A percentile compares a stretch with the other conserved stretches of the same genome.
Evolutionary conservation across 2,888 invertebrate species (phyloP).

Genomic region (Mythimna lalbum): DNA sequence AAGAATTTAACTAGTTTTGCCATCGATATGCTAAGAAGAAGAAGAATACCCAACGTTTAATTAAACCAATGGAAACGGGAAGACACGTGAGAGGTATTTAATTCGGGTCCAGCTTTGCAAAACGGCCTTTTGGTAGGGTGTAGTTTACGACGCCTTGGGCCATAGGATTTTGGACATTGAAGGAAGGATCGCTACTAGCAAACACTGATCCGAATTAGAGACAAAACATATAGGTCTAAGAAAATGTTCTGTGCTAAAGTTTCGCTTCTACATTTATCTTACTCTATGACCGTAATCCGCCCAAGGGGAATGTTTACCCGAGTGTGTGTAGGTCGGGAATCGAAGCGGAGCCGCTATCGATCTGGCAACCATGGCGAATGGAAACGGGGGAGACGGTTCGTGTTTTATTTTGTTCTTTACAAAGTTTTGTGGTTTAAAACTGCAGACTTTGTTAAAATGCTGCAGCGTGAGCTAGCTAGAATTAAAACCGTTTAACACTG

Average conservation of each 20-base stretch:
- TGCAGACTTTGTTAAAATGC: slow-evolving; percentile 3
- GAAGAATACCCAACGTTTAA: too few species aligned
- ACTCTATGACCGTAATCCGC: slow-evolving; percentile 26
- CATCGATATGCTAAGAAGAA: too few species aligned
- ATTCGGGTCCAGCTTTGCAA: too few species aligned
- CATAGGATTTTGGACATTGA: too few species aligned
- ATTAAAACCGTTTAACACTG: neutral
- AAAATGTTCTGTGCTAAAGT: neutral
- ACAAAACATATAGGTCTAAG: too few species aligned
- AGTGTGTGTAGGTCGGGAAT: slow-evolving; percentile 63
- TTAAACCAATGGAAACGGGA: too few species aligned
- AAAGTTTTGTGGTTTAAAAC: slow-evolving; percentile 4
- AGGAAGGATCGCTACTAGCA: too few species aligned
- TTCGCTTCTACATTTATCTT: slow-evolving; percentile 4
- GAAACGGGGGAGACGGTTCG: slow-evolving; percentile 29
- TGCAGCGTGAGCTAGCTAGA: neutral
- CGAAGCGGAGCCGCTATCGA: slow-evolving; percentile 64
- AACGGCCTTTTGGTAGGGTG: too few species aligned
- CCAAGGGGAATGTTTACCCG: slow-evolving; percentile 36
- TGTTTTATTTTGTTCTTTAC: slow-evolving; percentile 41
- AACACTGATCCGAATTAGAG: too few species aligned
- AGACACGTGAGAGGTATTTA: too few species aligned
- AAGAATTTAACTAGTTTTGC: too few species aligned
- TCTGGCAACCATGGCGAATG: slow-evolving; percentile 47
- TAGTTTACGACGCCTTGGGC: too few species aligned